A percentile compares a stretch with the other conserved stretches of the same genome.
Evolutionary conservation across 2,113 vertebrate genomes (phyloP).

Genomic region (Danio rerio): DNA sequence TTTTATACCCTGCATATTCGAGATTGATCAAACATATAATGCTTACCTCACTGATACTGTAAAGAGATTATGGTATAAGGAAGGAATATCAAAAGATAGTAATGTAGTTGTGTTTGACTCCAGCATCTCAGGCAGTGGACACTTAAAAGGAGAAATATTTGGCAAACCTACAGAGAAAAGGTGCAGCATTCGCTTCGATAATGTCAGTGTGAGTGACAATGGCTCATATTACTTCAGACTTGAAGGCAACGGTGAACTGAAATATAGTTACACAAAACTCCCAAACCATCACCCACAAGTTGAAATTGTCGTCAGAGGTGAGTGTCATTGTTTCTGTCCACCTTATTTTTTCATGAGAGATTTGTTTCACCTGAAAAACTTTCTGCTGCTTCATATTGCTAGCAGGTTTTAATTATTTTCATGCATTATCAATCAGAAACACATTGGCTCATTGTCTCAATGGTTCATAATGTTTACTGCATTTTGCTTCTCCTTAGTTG

Average conservation of each 20-base stretch:
- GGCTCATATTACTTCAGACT: conserved; percentile 10
- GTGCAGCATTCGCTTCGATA: conserved; percentile 4
- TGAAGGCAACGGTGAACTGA: accelerated
- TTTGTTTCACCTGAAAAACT: no score
- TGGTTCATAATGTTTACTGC: no score
- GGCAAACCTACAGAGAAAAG: conserved; percentile 18
- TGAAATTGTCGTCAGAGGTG: neutral
- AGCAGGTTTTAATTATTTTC: no score
- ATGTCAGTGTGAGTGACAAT: neutral
- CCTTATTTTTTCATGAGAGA: no score
- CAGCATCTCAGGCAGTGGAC: neutral
- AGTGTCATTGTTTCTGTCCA: neutral
- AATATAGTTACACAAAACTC: neutral
- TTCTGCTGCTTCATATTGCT: no score
- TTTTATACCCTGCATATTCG: conserved; percentile 42
- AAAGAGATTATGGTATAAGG: conserved; percentile 1
- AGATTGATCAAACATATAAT: accelerated
- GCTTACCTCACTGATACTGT: neutral
- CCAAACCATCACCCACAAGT: no score
- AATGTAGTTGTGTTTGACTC: neutral
- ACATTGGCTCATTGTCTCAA: no score
- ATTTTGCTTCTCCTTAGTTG: no score
- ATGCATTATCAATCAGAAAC: no score
- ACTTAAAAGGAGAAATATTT: conserved; percentile 4
- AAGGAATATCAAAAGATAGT: accelerated